Conservation (phyloP, 1,140 invertebrate genomes). For the Drosophila pectinifera region DNA sequence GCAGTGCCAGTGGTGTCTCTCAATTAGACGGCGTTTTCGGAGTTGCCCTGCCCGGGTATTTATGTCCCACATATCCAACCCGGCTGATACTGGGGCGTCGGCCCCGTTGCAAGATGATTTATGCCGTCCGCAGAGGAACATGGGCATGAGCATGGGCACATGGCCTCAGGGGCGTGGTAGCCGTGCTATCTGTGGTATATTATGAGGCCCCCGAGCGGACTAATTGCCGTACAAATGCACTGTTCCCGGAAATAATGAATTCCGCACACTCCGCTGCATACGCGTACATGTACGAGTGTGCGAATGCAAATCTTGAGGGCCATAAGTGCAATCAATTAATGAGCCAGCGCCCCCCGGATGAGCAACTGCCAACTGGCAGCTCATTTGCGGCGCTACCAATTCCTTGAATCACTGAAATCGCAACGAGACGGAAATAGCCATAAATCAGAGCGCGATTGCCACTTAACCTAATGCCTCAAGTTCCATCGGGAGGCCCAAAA, state of each 20-base stretch:
- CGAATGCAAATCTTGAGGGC: conserved; percentile 64
- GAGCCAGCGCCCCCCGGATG: conserved; percentile 33
- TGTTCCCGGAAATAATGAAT: conserved; percentile 84
- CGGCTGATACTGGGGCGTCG: conserved; percentile 48
- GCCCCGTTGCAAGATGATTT: conserved; percentile 70
- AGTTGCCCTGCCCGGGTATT: conserved; percentile 45
- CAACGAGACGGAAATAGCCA: conserved; percentile 82
- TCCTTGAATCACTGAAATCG: conserved; percentile 83
- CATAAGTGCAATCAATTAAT: conserved; percentile 82
- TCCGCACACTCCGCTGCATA: conserved; percentile 44
- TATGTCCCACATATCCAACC: conserved; percentile 47
- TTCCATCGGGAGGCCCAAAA: conserved; percentile 1
- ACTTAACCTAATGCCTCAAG: conserved; percentile 70
- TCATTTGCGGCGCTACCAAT: conserved; percentile 84
- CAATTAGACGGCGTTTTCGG: conserved; percentile 75
- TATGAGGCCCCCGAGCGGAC: conserved; percentile 65
- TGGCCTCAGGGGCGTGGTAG: conserved; percentile 12
- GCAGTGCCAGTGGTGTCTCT: conserved; percentile 59
- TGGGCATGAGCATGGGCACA: conserved; percentile 51
- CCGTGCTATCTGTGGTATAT: conserved; percentile 42
- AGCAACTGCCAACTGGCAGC: conserved; percentile 70
- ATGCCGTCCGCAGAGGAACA: conserved; percentile 72
- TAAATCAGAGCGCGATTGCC: conserved; percentile 79
- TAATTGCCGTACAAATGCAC: conserved; percentile 85
- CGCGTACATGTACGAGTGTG: conserved; percentile 20